Percentiles rank a stretch among this genome's conserved stretches.
These are phyloP conservation scores for Orthosia gothica DNA, from an alignment of 2,888 invertebrate genomes.

Conservation along the genomic window DNA sequence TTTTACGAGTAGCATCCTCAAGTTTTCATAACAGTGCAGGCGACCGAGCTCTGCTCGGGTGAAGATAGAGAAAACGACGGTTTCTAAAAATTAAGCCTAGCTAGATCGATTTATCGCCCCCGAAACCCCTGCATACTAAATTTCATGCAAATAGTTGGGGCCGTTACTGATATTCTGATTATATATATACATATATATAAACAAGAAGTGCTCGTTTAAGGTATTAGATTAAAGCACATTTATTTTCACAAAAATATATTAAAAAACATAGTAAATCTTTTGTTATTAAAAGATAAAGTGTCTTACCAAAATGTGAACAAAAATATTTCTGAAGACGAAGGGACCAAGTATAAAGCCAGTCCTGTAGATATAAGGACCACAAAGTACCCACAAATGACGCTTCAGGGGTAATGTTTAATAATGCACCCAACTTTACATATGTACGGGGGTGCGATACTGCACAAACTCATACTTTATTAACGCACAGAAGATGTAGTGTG, in stretches of 20 bases:
- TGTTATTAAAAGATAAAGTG: not conserved
- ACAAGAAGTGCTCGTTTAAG: too few species aligned
- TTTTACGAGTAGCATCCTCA: not conserved
- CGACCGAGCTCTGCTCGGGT: too few species aligned
- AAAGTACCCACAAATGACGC: constrained; percentile 64
- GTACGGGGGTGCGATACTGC: constrained; percentile 72
- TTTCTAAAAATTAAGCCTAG: too few species aligned
- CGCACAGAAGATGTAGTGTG: constrained; percentile 72
- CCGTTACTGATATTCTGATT: too few species aligned
- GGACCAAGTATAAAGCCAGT: not conserved
- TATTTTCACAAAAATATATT: not conserved
- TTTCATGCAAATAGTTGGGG: too few species aligned
- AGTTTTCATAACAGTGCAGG: too few species aligned
- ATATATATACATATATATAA: too few species aligned
- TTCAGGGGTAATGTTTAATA: constrained; percentile 83
- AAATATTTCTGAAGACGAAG: not conserved
- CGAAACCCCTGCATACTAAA: too few species aligned
- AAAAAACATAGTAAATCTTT: not conserved
- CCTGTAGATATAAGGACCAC: constrained; percentile 13
- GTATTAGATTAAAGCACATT: not conserved
- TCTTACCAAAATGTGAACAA: too few species aligned
- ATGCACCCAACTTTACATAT: constrained; percentile 85
- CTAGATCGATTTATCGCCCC: too few species aligned
- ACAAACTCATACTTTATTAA: constrained; percentile 85
- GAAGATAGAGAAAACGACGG: too few species aligned